Evolutionary conservation across 53 echinoderm and acorn worm genomes (phyloP).

Genomic region (Echinometra lucunter): DNA sequence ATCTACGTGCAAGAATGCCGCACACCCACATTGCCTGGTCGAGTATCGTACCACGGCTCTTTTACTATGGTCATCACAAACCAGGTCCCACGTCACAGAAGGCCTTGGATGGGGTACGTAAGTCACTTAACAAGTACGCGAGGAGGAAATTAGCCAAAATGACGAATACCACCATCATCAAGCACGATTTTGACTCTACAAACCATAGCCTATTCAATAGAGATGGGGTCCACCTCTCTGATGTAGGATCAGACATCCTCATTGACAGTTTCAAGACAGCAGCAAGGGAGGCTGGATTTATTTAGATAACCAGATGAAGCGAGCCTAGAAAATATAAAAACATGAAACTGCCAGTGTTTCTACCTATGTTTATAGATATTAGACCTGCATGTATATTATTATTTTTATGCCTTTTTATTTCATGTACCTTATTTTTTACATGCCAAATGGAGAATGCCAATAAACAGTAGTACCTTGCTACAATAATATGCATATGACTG

Average conservation of each 20-base stretch:
- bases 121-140: slow-evolving; percentile 26
- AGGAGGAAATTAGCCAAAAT: neutral
- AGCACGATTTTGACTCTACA: neutral
- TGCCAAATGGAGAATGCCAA: neutral
- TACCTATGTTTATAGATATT: too few species aligned
- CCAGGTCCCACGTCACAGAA: neutral
- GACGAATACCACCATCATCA: neutral
- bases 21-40: slow-evolving; percentile 18
- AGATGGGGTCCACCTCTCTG: slow-evolving; percentile 45
- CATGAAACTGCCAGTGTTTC: neutral
- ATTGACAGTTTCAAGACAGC: slow-evolving; percentile 20
- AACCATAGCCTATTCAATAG: slow-evolving; percentile 2
- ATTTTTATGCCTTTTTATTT: neutral
- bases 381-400: too few species aligned
- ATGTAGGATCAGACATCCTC: slow-evolving; percentile 21
- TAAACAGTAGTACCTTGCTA: neutral
- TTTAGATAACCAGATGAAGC: neutral
- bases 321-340: neutral
- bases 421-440: neutral
- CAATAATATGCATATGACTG: neutral
- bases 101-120: slow-evolving; percentile 13
- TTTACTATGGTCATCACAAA: neutral
- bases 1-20: neutral
- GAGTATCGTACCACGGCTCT: neutral
- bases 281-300: neutral